These are phyloP conservation scores for Channallabes apus DNA, from an alignment of 2,797 vertebrate species.

Conservation along the genomic window DNA sequence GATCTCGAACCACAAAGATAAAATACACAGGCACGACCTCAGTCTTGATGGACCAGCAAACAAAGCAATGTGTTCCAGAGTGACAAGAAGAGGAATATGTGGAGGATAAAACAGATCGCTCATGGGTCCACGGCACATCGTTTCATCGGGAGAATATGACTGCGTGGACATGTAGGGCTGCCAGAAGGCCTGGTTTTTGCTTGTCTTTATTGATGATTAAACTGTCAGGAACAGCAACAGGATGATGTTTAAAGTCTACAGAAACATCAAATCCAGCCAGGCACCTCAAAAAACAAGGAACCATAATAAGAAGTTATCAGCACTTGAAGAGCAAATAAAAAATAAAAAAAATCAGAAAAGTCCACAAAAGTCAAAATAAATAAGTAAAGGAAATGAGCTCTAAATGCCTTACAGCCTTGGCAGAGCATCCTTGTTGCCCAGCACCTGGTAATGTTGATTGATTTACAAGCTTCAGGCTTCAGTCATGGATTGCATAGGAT, in stretches of 20 bases:
- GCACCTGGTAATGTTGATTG: not conserved
- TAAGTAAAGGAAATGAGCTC: not conserved
- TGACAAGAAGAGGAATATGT: slow-evolving; percentile 7
- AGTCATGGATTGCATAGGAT: not conserved
- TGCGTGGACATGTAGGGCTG: slow-evolving; percentile 3
- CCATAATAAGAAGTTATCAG: not conserved
- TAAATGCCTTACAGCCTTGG: not conserved
- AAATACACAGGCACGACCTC: slow-evolving; percentile 3
- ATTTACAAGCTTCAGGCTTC: slow-evolving; percentile 2
- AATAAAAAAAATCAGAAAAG: too few species aligned
- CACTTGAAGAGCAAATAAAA: not conserved
- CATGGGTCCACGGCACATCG: not conserved
- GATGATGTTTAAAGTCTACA: slow-evolving; percentile 8
- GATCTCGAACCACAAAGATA: not conserved
- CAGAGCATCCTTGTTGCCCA: not conserved
- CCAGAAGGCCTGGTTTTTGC: not conserved
- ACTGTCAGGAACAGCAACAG: not conserved
- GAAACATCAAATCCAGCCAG: not conserved
- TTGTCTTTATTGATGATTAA: not conserved
- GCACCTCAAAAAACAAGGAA: not conserved
- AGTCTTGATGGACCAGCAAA: not conserved
- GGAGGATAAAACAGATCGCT: slow-evolving; percentile 2
- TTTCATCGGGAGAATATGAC: slow-evolving; percentile 9
- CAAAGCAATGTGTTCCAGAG: not conserved
- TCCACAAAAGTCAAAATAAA: too few species aligned